A percentile compares a stretch with the other conserved stretches of the same genome.
These are phyloP conservation scores for Drosophila lacteicornis DNA, from an alignment of 1,140 invertebrate species.

Conservation along the genomic window DNA sequence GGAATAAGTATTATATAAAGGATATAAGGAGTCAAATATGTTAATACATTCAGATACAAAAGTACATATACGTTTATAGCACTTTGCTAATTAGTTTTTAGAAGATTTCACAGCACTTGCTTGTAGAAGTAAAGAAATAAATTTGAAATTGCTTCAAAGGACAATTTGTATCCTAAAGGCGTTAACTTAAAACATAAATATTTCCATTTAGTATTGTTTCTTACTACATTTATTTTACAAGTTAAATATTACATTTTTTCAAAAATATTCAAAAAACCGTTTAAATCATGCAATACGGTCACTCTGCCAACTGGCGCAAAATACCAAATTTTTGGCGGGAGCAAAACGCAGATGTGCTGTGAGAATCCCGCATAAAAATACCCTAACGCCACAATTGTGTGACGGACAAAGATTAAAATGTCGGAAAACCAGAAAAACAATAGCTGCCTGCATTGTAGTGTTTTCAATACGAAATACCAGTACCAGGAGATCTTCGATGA, in stretches of 20 bases:
- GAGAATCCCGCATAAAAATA: not conserved
- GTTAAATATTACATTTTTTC: not conserved
- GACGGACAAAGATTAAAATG: slow-evolving; percentile 74
- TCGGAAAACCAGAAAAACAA: slow-evolving; percentile 63
- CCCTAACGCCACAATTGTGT: slow-evolving; percentile 10
- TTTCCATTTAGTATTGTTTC: too few relatives aligned
- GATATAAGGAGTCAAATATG: not conserved
- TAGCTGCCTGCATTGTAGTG: slow-evolving; percentile 74
- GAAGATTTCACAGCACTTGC: not conserved
- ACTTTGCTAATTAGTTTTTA: not conserved
- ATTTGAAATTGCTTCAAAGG: not conserved
- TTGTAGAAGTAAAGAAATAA: not conserved
- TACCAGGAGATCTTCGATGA: slow-evolving; percentile 78
- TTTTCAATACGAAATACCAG: slow-evolving; percentile 51
- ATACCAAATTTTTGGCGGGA: slow-evolving; percentile 1
- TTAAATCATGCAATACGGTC: not conserved
- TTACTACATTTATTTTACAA: not conserved
- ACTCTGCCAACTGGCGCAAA: not conserved
- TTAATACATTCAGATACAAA: too few relatives aligned
- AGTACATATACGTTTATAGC: not conserved
- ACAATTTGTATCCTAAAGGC: too few relatives aligned
- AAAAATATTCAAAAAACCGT: not conserved
- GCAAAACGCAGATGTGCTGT: not conserved
- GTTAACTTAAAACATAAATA: too few relatives aligned
- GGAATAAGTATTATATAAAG: not conserved